phyloP scores from a whole-genome alignment of 2,888 invertebrate species.

The Celastrina argiolus region DNA sequence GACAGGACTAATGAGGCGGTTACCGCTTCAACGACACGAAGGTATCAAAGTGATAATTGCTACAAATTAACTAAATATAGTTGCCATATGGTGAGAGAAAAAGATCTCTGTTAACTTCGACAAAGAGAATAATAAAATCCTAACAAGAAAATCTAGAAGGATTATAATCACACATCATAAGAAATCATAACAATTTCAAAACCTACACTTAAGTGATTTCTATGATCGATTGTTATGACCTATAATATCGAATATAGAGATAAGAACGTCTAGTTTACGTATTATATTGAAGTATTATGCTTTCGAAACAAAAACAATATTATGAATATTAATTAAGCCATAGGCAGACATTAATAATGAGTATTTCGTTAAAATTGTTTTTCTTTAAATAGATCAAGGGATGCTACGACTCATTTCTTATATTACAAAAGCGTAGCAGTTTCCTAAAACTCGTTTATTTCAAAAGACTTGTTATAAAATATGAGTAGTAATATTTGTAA shows the following conservation, averaged over 20 bases:
- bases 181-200: too few species aligned
- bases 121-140: too few species aligned
- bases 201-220: too few species aligned
- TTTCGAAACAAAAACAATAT: too few species aligned
- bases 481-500: slow-evolving; percentile 13
- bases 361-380: slow-evolving; percentile 1
- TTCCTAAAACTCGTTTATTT: neutral
- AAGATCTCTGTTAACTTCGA: too few species aligned
- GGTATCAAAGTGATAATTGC: slow-evolving; percentile 35
- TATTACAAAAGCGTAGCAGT: slow-evolving; percentile 3
- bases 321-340: slow-evolving; percentile 4
- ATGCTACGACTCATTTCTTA: slow-evolving; percentile 8
- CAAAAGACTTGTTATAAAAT: neutral
- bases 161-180: too few species aligned
- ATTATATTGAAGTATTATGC: too few species aligned
- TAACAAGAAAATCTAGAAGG: too few species aligned
- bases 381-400: slow-evolving; percentile 12
- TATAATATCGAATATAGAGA: too few species aligned
- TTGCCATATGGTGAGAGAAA: neutral
- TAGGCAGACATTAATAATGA: neutral
- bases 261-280: neutral
- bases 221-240: too few species aligned
- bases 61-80: slow-evolving; percentile 25
- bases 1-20: slow-evolving; percentile 38
- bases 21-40: slow-evolving; percentile 33